Percentiles rank a stretch among this genome's conserved stretches.
phyloP scores from a whole-genome alignment of 2,888 invertebrate species.

The Drosophila kokeensis region DNA sequence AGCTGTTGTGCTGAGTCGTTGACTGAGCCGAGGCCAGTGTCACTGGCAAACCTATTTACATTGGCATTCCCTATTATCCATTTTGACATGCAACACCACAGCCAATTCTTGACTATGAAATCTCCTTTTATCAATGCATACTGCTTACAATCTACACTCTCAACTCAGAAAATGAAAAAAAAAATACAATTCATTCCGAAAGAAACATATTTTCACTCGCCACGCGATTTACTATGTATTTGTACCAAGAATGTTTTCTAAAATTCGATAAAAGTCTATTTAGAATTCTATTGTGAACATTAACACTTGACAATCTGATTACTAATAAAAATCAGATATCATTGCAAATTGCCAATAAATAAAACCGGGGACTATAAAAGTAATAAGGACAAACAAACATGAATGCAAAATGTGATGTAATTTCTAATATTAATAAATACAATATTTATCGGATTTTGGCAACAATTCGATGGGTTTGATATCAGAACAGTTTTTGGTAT shows the following conservation, averaged over 20 bases:
- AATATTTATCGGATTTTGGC: not conserved
- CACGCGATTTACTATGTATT: no score
- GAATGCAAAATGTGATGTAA: not conserved
- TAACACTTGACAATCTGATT: not conserved
- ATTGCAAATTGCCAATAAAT: not conserved
- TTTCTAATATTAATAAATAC: not conserved
- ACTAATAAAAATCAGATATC: not conserved
- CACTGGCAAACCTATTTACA: conserved; percentile 36
- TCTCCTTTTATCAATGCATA: conserved; percentile 12
- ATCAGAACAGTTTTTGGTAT: not conserved
- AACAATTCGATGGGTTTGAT: not conserved
- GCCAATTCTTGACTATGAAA: not conserved
- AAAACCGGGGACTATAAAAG: not conserved
- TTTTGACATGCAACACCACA: conserved; percentile 6
- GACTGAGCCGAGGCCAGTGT: conserved; percentile 26
- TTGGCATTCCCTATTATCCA: conserved; percentile 39
- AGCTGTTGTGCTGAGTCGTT: conserved; percentile 11
- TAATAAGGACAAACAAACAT: not conserved
- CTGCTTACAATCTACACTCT: not conserved
- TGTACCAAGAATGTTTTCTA: no score
- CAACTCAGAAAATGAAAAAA: not conserved
- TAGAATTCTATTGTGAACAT: not conserved
- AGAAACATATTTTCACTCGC: not conserved
- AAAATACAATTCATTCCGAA: not conserved
- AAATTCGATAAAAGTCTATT: not conserved